Conservation (phyloP, 1,140 invertebrate genomes). For the Pogonus chalceus region DNA sequence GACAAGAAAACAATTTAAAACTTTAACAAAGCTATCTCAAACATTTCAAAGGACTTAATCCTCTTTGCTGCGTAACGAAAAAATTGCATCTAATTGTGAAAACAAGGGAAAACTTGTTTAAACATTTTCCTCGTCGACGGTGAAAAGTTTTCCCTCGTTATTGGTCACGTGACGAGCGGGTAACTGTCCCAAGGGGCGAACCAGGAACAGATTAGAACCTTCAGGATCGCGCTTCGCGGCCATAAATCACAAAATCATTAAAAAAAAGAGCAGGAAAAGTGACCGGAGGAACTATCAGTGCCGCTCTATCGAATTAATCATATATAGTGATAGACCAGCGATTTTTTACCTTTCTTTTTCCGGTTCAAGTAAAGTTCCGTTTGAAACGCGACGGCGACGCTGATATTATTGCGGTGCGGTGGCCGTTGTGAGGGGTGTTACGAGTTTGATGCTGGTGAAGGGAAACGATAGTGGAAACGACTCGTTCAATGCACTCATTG, state of each 20-base stretch:
- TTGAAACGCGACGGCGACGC: not conserved
- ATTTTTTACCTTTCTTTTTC: not conserved
- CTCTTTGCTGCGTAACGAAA: not conserved
- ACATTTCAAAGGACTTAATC: not conserved
- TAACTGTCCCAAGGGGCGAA: not conserved
- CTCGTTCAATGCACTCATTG: slow-evolving; percentile 1
- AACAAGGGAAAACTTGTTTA: not conserved
- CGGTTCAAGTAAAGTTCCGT: not conserved
- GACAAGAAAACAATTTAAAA: not conserved
- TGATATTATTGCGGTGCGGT: not conserved
- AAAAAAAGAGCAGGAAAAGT: not conserved
- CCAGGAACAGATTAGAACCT: not conserved
- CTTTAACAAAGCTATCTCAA: not conserved
- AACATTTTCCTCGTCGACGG: not conserved
- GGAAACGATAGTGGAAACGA: no score
- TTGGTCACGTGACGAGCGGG: not conserved
- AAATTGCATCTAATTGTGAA: not conserved
- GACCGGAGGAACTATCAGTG: not conserved
- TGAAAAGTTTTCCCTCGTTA: no score
- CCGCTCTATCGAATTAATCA: not conserved
- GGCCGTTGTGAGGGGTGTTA: not conserved
- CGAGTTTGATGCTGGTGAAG: no score
- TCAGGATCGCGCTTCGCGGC: not conserved
- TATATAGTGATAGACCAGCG: slow-evolving; percentile 1
- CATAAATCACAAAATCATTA: slow-evolving; percentile 3